A percentile compares a stretch with the other conserved stretches of the same genome.
phyloP scores from a whole-genome alignment of 2,113 vertebrate genomes.

The Chrysochloris asiatica region DNA sequence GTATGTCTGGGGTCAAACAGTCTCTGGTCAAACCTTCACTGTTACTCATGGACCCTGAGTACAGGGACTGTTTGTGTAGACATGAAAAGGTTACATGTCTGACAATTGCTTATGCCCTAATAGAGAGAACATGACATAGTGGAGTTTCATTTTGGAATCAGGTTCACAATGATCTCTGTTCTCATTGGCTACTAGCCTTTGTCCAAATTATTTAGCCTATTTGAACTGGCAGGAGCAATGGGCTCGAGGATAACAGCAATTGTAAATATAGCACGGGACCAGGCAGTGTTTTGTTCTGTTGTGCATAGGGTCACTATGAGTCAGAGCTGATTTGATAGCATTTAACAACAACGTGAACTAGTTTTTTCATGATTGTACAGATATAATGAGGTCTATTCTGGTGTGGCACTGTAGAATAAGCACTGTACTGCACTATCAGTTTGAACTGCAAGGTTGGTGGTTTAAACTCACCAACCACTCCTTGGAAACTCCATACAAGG shows the following conservation, averaged over 20 bases:
- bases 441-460: too few species aligned
- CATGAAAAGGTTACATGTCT: background rate
- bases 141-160: background rate
- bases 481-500: too few species aligned
- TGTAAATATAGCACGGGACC: too few species aligned
- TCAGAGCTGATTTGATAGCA: too few species aligned
- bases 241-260: too few species aligned
- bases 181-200: background rate
- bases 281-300: too few species aligned
- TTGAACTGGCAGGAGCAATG: too few species aligned
- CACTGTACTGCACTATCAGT: too few species aligned
- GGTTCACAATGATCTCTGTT: background rate
- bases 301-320: too few species aligned
- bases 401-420: too few species aligned
- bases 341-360: too few species aligned
- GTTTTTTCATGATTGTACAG: background rate
- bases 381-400: background rate
- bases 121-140: background rate
- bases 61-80: background rate
- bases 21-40: background rate
- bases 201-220: background rate
- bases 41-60: background rate
- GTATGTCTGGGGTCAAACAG: background rate
- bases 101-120: background rate
- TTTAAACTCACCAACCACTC: too few species aligned